phyloP scores from a whole-genome alignment of 2,888 invertebrate species.

The Stenchaetothrips biformis region DNA sequence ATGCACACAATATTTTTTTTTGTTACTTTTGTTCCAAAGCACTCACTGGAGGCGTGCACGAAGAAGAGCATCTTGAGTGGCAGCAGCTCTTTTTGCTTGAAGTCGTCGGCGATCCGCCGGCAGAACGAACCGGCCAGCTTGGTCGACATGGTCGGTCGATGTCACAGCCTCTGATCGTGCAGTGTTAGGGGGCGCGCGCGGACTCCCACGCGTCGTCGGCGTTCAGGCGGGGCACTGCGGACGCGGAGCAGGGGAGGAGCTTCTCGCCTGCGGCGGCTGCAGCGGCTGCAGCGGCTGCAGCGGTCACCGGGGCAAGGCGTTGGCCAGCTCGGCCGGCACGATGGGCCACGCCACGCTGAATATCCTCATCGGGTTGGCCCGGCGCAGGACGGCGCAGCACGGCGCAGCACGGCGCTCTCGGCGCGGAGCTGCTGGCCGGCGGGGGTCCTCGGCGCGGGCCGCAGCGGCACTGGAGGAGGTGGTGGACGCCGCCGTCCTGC shows the following conservation, averaged over 20 bases:
- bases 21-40: constrained; percentile 1
- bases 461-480: neutral
- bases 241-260: neutral
- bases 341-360: neutral
- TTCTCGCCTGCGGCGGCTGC: neutral
- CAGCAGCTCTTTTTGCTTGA: constrained; percentile 64
- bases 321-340: neutral
- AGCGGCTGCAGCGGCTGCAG: neutral
- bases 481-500: neutral
- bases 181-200: too few relatives aligned
- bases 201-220: too few relatives aligned
- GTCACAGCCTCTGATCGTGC: too few relatives aligned
- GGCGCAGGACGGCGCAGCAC: neutral
- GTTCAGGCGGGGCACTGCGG: too few relatives aligned
- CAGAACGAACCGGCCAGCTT: constrained; percentile 55
- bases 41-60: constrained; percentile 73
- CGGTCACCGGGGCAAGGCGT: neutral
- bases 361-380: neutral
- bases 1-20: neutral
- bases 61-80: constrained; percentile 72
- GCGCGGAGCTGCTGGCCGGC: neutral
- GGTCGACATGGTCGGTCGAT: neutral
- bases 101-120: constrained; percentile 62
- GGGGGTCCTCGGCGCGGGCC: neutral
- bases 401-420: neutral